phyloP scores from a whole-genome alignment of 2,113 vertebrate genomes.

The Oreochromis niloticus region DNA sequence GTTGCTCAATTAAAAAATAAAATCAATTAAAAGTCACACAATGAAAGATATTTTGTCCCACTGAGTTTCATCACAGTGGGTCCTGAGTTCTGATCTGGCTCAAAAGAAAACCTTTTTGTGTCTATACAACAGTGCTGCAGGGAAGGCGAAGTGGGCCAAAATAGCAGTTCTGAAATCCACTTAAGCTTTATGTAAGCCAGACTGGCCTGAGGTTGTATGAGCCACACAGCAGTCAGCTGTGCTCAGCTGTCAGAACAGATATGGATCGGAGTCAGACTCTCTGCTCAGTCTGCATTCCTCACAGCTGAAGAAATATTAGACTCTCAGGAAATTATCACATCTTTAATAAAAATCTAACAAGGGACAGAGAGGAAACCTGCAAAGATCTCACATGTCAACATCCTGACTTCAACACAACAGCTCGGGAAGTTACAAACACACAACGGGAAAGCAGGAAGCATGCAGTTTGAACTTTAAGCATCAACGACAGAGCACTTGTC shows the following conservation, averaged over 20 bases:
- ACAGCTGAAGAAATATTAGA: neutral
- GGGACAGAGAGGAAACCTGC: neutral
- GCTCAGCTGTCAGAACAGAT: slow-evolving; percentile 21
- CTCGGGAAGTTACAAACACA: neutral
- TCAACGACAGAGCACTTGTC: slow-evolving; percentile 6
- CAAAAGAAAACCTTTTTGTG: neutral
- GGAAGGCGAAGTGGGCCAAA: slow-evolving; percentile 35
- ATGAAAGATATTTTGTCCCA: neutral
- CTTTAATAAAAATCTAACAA: neutral
- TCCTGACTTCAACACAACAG: neutral
- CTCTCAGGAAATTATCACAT: neutral
- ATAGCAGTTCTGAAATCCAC: slow-evolving; percentile 65
- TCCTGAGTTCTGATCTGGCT: neutral
- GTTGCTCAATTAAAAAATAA: neutral
- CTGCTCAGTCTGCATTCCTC: neutral
- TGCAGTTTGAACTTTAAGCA: slow-evolving; percentile 39
- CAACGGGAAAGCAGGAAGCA: slow-evolving; percentile 41
- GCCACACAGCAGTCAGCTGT: slow-evolving; percentile 27
- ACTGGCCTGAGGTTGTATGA: slow-evolving; percentile 31
- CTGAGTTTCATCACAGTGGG: neutral
- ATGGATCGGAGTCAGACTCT: neutral
- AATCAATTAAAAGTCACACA: neutral
- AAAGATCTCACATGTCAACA: neutral
- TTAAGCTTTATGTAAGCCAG: slow-evolving; percentile 64
- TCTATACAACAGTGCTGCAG: slow-evolving; percentile 2